A percentile compares a stretch with the other conserved stretches of the same genome.
phyloP scores from a whole-genome alignment of 2,797 vertebrate species.

The Pygocentrus nattereri region DNA sequence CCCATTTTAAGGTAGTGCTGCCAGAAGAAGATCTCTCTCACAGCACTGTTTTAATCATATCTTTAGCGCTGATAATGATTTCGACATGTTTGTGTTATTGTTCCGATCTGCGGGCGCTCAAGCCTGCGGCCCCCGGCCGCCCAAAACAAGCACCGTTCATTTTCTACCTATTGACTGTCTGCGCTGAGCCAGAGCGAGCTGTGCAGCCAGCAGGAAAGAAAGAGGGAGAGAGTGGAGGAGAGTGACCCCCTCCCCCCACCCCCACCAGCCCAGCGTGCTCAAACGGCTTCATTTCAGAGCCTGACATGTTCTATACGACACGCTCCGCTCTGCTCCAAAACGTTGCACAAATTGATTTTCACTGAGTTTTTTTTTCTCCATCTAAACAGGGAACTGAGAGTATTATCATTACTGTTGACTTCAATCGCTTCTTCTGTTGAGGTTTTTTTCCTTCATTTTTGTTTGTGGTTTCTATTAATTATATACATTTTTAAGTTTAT shows the following conservation, averaged over 20 bases:
- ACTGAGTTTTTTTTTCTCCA: constrained; percentile 45
- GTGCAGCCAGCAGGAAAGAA: constrained; percentile 81
- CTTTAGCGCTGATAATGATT: constrained; percentile 81
- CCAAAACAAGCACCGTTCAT: constrained; percentile 81
- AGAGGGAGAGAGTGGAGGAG: constrained; percentile 47
- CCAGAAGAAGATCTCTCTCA: constrained; percentile 32
- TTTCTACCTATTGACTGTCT: constrained; percentile 82
- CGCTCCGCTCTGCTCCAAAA: constrained; percentile 48
- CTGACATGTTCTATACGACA: constrained; percentile 64
- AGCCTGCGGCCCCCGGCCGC: constrained; percentile 75
- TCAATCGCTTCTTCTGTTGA: constrained; percentile 12
- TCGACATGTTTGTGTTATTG: constrained; percentile 81
- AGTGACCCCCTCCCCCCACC: constrained; percentile 65
- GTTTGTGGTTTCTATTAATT: not conserved
- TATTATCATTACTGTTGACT: constrained; percentile 59
- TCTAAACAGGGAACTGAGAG: constrained; percentile 57
- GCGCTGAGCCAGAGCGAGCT: constrained; percentile 80
- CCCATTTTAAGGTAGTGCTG: constrained; percentile 31
- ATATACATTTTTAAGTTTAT: not conserved
- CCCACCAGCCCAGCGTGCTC: constrained; percentile 75
- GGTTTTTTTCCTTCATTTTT: not conserved
- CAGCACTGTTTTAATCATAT: constrained; percentile 64
- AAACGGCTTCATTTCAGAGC: constrained; percentile 75
- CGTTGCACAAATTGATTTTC: constrained; percentile 63
- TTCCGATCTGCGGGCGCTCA: constrained; percentile 80